Conservation (phyloP, 2,113 vertebrate genomes). For the Callorhinus ursinus region DNA sequence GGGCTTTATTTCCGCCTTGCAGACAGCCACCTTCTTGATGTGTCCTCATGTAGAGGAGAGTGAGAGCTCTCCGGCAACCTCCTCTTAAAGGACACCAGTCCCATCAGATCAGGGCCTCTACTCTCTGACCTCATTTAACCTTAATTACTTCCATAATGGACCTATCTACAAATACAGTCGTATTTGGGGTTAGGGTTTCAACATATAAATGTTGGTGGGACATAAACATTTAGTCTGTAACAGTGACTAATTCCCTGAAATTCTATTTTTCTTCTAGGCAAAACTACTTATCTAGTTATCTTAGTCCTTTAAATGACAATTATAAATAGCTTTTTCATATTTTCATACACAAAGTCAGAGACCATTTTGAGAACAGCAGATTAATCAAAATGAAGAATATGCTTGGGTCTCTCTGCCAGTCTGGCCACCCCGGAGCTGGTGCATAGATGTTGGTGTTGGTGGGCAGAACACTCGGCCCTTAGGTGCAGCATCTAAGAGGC, state of each 20-base stretch:
- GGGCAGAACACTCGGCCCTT: not conserved
- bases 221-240: not conserved
- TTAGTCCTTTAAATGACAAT: conserved; percentile 4
- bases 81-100: not conserved
- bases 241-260: not conserved
- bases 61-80: not conserved
- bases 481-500: not conserved
- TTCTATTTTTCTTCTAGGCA: not conserved
- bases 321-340: not conserved
- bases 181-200: not conserved
- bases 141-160: not conserved
- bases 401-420: not conserved
- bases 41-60: not conserved
- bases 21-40: not conserved
- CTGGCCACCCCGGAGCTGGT: not conserved
- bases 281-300: not conserved
- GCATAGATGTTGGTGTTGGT: not conserved
- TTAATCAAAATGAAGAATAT: not conserved
- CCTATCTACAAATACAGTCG: not conserved
- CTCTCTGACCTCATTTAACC: not conserved
- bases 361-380: not conserved
- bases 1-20: not conserved
- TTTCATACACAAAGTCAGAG: not conserved
- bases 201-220: not conserved
- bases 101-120: not conserved